Base-by-base conservation (phyloP, 2,113 vertebrate species). In the Tapirus terrestris region DNA sequence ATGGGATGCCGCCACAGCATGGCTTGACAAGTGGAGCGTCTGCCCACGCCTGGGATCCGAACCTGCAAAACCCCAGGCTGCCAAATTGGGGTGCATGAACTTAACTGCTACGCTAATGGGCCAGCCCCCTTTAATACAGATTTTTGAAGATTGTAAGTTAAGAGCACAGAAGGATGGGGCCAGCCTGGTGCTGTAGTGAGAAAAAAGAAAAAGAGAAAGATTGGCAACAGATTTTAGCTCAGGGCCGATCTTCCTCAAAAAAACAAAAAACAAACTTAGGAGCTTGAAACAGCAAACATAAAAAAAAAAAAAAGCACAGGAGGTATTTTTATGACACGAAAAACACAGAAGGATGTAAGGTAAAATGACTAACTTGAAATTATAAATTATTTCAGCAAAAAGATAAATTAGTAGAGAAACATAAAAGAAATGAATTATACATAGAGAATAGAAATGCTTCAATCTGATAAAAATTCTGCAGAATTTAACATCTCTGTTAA, bases 331-430 rank as follows among this genome's bases (percentile, higher is more conserved):
- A 83, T 91, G 70, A 81, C 48, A 83, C 21, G 45, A 83, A 90
- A 16, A 93, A 84, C 27, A 91, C 10, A 94, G 31, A 89, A 81
- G 39, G n/a, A 82, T 58, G 1, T 95, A 91, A 39, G 33, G 29
- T 45, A 29, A 94, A 95, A 75, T 83, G 2, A 48, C 48, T 76
- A 36, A 60, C 60, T 18, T 91, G 79, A 87, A 68, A 82, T 81
- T 53, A 53, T 27, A 94, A 95, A 65, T 80, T 94, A 88, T 80
- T 77, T 96, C 68, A 94, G 60, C 67, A 91, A 82, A 80, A 88
- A 85, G 77, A 61, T 80, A 73, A 94, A 88, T 58, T 56, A 96
- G 43, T 75, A 60, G 29, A 68, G 53, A 95, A 96, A 83, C 31
- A 0, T 27, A 53, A 23, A 33, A 80, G 70, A 96, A 83, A 79